Base-by-base conservation (phyloP, 1,140 invertebrate species). In the Sipha flava region DNA sequence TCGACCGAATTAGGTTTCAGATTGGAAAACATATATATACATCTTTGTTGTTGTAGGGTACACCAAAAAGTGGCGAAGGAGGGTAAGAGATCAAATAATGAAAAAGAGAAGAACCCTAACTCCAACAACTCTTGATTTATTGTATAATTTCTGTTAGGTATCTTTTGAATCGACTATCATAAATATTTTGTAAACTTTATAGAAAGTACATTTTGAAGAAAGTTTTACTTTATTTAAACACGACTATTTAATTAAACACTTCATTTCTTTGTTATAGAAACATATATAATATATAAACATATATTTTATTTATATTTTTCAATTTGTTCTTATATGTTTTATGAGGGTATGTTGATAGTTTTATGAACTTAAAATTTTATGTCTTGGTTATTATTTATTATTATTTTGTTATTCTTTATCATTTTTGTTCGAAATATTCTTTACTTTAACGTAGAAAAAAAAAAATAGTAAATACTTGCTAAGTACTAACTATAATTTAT, bases 21-120 rank as follows among this genome's bases (percentile, higher is more conserved):
- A 75, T 75, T 49, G 72, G 72, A 57, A 52, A 75, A 54, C 31
- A 57, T 31, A 75, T n/a, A 75, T 21, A 54, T 31, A 57, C 49
- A 21, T 34, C 47, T 54, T 37, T 54, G 47, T 52, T 75, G 64
- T 43, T 23, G 34, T 23, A 10, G n/a, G 23, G 21, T 7, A 26
- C 31, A 40, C 34, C 4, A 43, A 66, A 66, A 14, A 40, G 34
- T 16, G 37, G 64, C 23, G 40, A 43, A 40, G n/a, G 37, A 43
- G 21, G 34, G n/a, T 23, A 37, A 23, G 62, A 37, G 40, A 43
- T 43, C 34, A 23, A 66, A 66, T 66, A 66, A 43, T 66, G 37
- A 43, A 66, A 66, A 66, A 66, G 12, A 66, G 37, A 5, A 66
- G 37, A 43, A 66, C 64, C 12, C 21, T 40, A 26, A 66, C 64